phyloP scores from a whole-genome alignment of 2,797 vertebrate genomes.

The Spizella passerina region DNA sequence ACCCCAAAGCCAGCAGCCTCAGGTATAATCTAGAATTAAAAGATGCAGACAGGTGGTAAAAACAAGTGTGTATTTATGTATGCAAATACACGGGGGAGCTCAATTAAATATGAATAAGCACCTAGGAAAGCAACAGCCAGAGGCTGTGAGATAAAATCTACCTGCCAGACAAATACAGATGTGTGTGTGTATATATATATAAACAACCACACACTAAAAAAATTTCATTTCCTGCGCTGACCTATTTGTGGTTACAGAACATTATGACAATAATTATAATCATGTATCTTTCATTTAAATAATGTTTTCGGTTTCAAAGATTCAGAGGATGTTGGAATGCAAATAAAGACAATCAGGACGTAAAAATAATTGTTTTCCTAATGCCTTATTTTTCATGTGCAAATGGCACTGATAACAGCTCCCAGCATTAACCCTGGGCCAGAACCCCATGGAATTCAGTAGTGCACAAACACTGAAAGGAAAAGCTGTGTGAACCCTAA shows the following conservation, averaged over 20 bases:
- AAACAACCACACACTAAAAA: not conserved
- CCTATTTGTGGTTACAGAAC: conserved; percentile 10
- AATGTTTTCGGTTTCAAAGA: not conserved
- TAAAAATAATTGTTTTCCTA: conserved; percentile 43
- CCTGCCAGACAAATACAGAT: not conserved
- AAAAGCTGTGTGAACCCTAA: conserved; percentile 11
- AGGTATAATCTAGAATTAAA: conserved; percentile 16
- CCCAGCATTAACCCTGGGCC: not conserved
- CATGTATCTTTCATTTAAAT: conserved; percentile 1
- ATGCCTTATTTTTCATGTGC: not conserved
- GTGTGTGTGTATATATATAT: not conserved
- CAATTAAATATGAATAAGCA: conserved; percentile 42
- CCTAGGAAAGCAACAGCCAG: not conserved
- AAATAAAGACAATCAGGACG: not conserved
- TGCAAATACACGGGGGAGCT: not conserved
- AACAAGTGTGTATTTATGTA: conserved; percentile 11
- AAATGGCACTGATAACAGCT: not conserved
- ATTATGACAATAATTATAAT: conserved; percentile 25
- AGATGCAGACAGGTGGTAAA: conserved; percentile 38
- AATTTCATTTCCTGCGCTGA: not conserved
- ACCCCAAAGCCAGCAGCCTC: not conserved
- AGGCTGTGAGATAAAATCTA: conserved; percentile 22
- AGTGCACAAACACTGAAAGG: not conserved
- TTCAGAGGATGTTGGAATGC: not conserved
- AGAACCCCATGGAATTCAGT: not conserved